Percentiles rank a stretch among this genome's conserved stretches.
Conservation (phyloP, 1,140 invertebrate genomes). For the Leucophenga varia region DNA sequence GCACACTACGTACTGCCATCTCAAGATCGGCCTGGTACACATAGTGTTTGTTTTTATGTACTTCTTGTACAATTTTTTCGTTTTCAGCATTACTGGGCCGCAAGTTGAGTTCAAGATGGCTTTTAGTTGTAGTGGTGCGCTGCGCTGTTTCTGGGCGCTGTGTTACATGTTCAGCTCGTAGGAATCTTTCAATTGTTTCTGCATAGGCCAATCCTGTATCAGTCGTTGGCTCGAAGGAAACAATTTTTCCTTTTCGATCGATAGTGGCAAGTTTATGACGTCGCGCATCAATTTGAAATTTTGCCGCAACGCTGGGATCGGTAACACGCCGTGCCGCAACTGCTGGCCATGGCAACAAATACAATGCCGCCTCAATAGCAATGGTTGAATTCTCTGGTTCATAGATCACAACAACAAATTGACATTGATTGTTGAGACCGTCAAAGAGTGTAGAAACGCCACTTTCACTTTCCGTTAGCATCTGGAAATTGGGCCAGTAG, state of each 20-base stretch:
- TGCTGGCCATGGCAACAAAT: slow-evolving; percentile 29
- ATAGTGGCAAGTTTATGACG: slow-evolving; percentile 25
- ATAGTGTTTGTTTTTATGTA: slow-evolving; percentile 42
- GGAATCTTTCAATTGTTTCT: slow-evolving; percentile 26
- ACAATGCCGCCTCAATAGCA: slow-evolving; percentile 49
- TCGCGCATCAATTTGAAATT: slow-evolving; percentile 30
- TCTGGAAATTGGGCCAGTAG: slow-evolving; percentile 37
- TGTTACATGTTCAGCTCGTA: slow-evolving; percentile 44
- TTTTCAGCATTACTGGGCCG: background rate
- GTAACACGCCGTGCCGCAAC: slow-evolving; percentile 35
- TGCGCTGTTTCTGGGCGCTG: slow-evolving; percentile 23
- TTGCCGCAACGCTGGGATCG: slow-evolving; percentile 28
- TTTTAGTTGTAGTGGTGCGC: background rate
- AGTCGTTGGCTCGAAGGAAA: slow-evolving; percentile 1
- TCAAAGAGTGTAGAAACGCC: slow-evolving; percentile 57
- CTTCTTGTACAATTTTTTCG: slow-evolving; percentile 29
- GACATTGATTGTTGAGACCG: slow-evolving; percentile 43
- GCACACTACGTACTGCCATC: slow-evolving; percentile 74
- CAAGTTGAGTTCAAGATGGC: background rate
- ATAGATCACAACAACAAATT: slow-evolving; percentile 48
- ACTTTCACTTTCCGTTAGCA: slow-evolving; percentile 26
- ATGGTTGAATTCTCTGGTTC: slow-evolving; percentile 54
- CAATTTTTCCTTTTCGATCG: slow-evolving; percentile 24
- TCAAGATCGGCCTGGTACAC: slow-evolving; percentile 87
- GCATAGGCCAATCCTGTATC: slow-evolving; percentile 18